Percentiles rank a stretch among this genome's conserved stretches.
These are phyloP conservation scores for Seira sanloemensis DNA, from an alignment of 2,888 invertebrate species.

Conservation along the genomic window DNA sequence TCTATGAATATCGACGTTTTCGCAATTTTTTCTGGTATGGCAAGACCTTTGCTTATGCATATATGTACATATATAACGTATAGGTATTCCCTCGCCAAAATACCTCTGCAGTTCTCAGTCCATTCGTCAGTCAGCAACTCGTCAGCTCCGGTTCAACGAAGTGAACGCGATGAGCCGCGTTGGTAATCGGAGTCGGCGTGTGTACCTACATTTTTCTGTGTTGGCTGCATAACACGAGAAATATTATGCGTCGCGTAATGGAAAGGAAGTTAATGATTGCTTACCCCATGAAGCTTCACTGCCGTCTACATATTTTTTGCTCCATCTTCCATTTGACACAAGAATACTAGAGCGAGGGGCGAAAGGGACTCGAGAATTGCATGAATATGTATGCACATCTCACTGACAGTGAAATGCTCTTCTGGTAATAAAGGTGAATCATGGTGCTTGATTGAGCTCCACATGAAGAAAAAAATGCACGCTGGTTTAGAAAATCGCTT, in stretches of 20 bases:
- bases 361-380: neutral
- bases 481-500: neutral
- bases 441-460: neutral
- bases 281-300: neutral
- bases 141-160: slow-evolving; percentile 35
- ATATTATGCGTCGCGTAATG: neutral
- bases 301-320: neutral
- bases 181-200: slow-evolving; percentile 21
- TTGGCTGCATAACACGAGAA: neutral
- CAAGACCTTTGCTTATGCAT: no score
- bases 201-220: no score
- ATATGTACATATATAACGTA: no score
- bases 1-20: no score
- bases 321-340: neutral
- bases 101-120: slow-evolving; percentile 11
- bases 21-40: no score
- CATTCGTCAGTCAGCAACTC: slow-evolving; percentile 42
- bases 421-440: neutral
- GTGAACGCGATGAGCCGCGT: slow-evolving; percentile 31
- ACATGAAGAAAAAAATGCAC: neutral
- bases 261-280: neutral
- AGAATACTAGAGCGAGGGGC: neutral
- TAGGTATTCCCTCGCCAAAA: no score
- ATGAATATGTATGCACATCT: neutral
- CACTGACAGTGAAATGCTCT: neutral